Conservation (phyloP, 1,140 invertebrate genomes). For the Euura lappo region DNA sequence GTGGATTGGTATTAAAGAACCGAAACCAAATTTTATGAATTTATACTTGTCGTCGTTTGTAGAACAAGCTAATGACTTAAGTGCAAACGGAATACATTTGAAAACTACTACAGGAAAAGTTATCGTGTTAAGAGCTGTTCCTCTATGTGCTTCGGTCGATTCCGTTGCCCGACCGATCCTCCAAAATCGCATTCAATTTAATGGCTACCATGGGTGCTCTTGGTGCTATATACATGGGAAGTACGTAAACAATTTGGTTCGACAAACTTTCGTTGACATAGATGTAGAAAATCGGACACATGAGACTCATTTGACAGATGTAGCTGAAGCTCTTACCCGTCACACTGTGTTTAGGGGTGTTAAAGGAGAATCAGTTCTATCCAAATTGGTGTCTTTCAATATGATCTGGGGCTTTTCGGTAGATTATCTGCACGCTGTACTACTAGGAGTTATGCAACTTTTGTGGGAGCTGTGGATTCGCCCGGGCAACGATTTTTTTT, state of each 20-base stretch:
- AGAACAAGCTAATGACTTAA: slow-evolving; percentile 18
- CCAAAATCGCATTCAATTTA: slow-evolving; percentile 35
- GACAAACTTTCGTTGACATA: slow-evolving; percentile 17
- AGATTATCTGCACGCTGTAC: slow-evolving; percentile 34
- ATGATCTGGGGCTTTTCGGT: slow-evolving; percentile 28
- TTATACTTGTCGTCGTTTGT: slow-evolving; percentile 22
- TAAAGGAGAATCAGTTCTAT: slow-evolving; percentile 28
- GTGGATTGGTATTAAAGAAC: slow-evolving; percentile 18
- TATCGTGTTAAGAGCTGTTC: no score
- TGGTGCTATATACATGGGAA: slow-evolving; percentile 33
- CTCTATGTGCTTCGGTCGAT: no score
- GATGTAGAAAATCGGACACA: slow-evolving; percentile 14
- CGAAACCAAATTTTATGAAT: slow-evolving; percentile 21
- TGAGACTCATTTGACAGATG: slow-evolving; percentile 18
- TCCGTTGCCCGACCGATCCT: slow-evolving; percentile 26
- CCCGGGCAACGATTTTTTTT: background rate
- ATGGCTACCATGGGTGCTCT: slow-evolving; percentile 31
- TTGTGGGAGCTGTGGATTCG: slow-evolving; percentile 24
- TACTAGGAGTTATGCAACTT: slow-evolving; percentile 9
- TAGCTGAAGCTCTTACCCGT: slow-evolving; percentile 15
- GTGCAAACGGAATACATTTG: slow-evolving; percentile 17
- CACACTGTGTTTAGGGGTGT: slow-evolving; percentile 24
- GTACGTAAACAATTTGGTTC: background rate
- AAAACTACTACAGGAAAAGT: background rate
- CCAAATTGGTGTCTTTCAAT: slow-evolving; percentile 26